A percentile compares a stretch with the other conserved stretches of the same genome.
Conservation (phyloP, 2,113 vertebrate genomes). For the Thamnophis sirtalis region DNA sequence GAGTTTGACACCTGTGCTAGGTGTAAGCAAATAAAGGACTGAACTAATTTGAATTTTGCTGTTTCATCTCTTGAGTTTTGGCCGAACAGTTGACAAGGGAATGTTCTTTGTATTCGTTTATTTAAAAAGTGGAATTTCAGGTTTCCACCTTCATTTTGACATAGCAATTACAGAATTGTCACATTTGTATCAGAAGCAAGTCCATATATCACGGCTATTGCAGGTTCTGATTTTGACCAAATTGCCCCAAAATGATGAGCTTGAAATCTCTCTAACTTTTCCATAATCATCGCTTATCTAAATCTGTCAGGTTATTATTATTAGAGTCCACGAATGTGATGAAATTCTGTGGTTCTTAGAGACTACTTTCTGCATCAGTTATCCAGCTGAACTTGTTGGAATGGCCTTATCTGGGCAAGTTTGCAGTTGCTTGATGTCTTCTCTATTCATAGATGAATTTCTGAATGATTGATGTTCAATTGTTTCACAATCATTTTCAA, state of each 20-base stretch:
- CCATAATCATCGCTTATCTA: constrained; percentile 17
- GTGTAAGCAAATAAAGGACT: background rate
- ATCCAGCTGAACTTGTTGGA: background rate
- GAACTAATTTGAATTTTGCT: background rate
- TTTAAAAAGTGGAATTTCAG: background rate
- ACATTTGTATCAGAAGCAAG: background rate
- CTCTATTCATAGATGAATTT: background rate
- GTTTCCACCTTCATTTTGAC: background rate
- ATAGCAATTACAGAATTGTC: background rate
- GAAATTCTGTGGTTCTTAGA: background rate
- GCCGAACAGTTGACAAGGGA: background rate
- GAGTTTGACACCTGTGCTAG: background rate
- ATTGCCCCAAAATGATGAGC: constrained; percentile 29
- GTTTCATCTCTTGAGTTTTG: background rate
- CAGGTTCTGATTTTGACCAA: constrained; percentile 20
- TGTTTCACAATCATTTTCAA: background rate
- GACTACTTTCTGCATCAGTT: background rate
- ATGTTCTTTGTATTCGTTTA: background rate
- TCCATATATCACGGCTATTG: constrained; percentile 5
- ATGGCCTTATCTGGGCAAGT: background rate
- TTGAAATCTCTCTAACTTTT: background rate
- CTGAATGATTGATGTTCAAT: background rate
- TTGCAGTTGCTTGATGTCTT: background rate
- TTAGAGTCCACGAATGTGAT: background rate
- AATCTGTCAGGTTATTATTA: constrained; percentile 1